Conservation (phyloP, 2,888 invertebrate genomes). For the Rhingia rostrata region DNA sequence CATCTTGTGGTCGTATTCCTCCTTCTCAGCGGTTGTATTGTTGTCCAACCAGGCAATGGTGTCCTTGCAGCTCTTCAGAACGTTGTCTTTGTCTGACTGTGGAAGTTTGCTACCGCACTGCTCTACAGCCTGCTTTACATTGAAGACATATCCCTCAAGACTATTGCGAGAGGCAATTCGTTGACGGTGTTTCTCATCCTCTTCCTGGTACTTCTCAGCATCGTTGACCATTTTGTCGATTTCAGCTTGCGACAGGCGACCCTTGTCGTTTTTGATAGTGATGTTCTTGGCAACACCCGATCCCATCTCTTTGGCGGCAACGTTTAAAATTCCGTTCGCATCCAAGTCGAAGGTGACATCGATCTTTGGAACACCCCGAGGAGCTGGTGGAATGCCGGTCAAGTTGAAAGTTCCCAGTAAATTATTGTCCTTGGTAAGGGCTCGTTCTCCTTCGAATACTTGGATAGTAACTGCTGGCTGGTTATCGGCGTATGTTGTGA, state of each 20-base stretch:
- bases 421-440: conserved; percentile 97
- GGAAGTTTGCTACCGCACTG: conserved; percentile 86
- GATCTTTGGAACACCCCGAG: conserved; percentile 92
- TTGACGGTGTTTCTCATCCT: conserved; percentile 88
- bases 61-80: conserved; percentile 86
- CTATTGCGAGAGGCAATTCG: conserved; percentile 88
- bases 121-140: conserved; percentile 88
- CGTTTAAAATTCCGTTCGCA: conserved; percentile 96
- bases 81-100: conserved; percentile 88
- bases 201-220: conserved; percentile 88
- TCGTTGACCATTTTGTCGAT: conserved; percentile 90
- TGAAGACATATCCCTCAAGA: conserved; percentile 88
- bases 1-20: conserved; percentile 87
- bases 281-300: conserved; percentile 88
- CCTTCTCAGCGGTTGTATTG: conserved; percentile 90
- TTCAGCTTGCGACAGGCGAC: conserved; percentile 90
- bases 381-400: conserved; percentile 96
- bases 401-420: conserved; percentile 97
- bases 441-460: conserved; percentile 90
- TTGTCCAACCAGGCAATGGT: conserved; percentile 89
- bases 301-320: conserved; percentile 88
- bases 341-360: conserved; percentile 92
- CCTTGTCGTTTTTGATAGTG: conserved; percentile 91
- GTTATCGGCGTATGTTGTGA: conserved; percentile 92
- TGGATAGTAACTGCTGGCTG: conserved; percentile 90